Base-by-base conservation (phyloP, 2,797 vertebrate species). In the Mus spretus region DNA sequence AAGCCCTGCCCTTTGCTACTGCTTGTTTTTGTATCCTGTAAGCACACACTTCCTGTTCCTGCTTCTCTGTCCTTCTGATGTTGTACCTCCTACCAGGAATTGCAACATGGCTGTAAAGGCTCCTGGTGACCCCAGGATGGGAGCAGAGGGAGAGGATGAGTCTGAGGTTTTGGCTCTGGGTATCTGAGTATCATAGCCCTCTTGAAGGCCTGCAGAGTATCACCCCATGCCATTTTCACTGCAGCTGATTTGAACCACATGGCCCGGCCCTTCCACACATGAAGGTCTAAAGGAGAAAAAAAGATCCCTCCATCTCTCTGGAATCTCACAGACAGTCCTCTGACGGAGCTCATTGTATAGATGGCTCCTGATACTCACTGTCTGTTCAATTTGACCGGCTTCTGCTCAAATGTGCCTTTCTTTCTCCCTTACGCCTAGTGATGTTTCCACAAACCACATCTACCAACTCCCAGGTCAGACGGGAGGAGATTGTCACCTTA, bases 371-470 rank as follows among this genome's bases (percentile, higher is more conserved):
- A 89, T 47, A 78, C 37, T 79, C 31, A 12, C 40, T 12, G 1
- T 92, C 20, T 40, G 20, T 91, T 92, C 93, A 70, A 93, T 94
- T 93, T 65, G 81, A 90, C 67, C 72, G 53, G 6, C 82, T 93
- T 95, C 89, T 77, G 8, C 90, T 81, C 86, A 34, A 82, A 4
- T 37, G 4, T 50, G 26, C 59, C 72, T 40, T 90, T 91, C 77
- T 61, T 83, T 91, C 89, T 53, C 37, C 37, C 89, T 13, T 97
- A 10, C 19, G 4, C 82, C 40, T 89, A 79, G 65, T 88, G 44
- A 88, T 93, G 28, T 20, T 22, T 74, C 77, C 84, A 87, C 86
- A 96, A 95, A 89, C n/a, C 79, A 96, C 12, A 79, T 92, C 75
- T 55, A 6, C 61, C 74, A 72, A 53, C 79, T 84, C 63, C 55